These are phyloP conservation scores for Melanotaenia nigrans DNA, from an alignment of 2,797 vertebrate genomes.

Conservation along the genomic window DNA sequence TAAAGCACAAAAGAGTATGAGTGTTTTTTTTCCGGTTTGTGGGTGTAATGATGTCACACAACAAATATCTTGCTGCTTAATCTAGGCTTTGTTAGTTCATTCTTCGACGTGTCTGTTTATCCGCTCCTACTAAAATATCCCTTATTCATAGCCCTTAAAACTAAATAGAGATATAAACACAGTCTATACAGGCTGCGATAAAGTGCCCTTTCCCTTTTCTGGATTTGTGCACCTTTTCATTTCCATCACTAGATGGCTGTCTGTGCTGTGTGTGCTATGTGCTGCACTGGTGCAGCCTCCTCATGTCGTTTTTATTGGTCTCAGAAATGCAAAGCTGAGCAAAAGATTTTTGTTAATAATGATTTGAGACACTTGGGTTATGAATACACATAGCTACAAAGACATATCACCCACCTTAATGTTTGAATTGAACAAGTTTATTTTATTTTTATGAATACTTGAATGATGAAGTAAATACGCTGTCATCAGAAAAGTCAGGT, in stretches of 20 bases:
- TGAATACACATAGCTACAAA: conserved; percentile 82
- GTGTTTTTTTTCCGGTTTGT: conserved; percentile 40
- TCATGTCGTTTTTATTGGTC: conserved; percentile 56
- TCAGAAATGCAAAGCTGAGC: conserved; percentile 70
- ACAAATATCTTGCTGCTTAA: conserved; percentile 40
- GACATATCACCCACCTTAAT: conserved; percentile 76
- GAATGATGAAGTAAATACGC: conserved; percentile 76
- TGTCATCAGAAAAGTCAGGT: conserved; percentile 76
- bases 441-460: conserved; percentile 66
- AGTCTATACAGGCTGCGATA: conserved; percentile 14
- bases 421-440: conserved; percentile 77
- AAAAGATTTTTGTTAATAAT: conserved; percentile 82
- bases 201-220: conserved; percentile 24
- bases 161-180: conserved; percentile 34
- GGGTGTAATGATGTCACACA: conserved; percentile 56
- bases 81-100: conserved; percentile 49
- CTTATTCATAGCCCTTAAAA: conserved; percentile 50
- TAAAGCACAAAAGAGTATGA: conserved; percentile 36
- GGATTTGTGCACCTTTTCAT: conserved; percentile 40
- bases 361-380: conserved; percentile 81
- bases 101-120: conserved; percentile 37
- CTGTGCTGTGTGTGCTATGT: conserved; percentile 69
- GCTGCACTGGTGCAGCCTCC: conserved; percentile 29
- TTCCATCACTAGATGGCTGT: conserved; percentile 84
- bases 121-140: conserved; percentile 25